Conservation (phyloP, 2,113 vertebrate species). For the Prochilodus magdalenae region DNA sequence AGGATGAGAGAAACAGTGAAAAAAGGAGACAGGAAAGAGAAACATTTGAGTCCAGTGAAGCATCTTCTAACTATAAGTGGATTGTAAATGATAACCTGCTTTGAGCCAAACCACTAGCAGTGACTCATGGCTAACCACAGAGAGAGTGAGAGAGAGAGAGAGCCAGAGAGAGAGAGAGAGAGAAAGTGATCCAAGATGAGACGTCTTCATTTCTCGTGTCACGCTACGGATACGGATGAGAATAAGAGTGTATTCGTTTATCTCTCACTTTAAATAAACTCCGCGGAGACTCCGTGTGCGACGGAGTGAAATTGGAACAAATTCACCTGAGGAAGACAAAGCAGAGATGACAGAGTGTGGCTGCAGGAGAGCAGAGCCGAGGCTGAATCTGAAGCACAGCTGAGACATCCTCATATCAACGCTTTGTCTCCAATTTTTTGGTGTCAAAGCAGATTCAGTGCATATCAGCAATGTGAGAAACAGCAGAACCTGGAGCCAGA, state of each 20-base stretch:
- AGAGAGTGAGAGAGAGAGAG: neutral
- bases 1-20: neutral
- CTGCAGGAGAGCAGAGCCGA: neutral
- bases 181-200: neutral
- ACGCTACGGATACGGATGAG: neutral
- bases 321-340: constrained; percentile 10
- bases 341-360: constrained; percentile 2
- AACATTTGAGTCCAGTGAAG: neutral
- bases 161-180: neutral
- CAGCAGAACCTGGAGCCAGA: neutral
- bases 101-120: neutral
- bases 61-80: neutral
- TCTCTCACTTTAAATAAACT: constrained; percentile 2
- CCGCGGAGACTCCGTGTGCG: neutral
- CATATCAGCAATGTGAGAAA: neutral
- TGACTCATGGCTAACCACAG: neutral
- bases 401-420: neutral
- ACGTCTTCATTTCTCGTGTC: constrained; percentile 16
- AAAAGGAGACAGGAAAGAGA: neutral
- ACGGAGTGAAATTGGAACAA: neutral
- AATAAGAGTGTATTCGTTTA: constrained; percentile 2
- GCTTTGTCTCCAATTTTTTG: constrained; percentile 8
- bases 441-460: constrained; percentile 13
- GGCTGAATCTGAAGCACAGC: neutral
- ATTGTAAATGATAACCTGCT: neutral